A percentile compares a stretch with the other conserved stretches of the same genome.
These are phyloP conservation scores for Drosophila murphyi DNA, from an alignment of 1,140 invertebrate species.

Conservation along the genomic window DNA sequence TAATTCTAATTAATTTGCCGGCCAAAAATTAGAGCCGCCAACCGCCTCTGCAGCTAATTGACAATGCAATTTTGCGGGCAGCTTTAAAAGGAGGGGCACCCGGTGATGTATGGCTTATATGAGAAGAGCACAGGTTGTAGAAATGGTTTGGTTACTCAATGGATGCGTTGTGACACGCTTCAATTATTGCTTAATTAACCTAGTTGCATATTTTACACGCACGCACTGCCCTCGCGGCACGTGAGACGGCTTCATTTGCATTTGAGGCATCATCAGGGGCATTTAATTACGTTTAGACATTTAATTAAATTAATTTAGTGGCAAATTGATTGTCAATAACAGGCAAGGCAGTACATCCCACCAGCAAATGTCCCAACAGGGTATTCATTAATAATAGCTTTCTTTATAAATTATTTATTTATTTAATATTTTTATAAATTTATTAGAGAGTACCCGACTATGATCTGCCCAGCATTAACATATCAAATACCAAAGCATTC, in stretches of 20 bases:
- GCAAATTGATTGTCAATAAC: conserved; percentile 67
- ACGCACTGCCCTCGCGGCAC: conserved; percentile 25
- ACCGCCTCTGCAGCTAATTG: conserved; percentile 60
- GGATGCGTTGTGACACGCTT: conserved; percentile 46
- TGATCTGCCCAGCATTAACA: too few species aligned
- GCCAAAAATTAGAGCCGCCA: conserved; percentile 61
- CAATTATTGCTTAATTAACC: conserved; percentile 80
- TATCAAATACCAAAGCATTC: too few species aligned
- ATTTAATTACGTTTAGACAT: conserved; percentile 79
- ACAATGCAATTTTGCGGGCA: conserved; percentile 64
- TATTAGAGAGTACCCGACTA: too few species aligned
- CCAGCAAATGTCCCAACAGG: conserved; percentile 23
- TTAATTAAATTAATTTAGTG: conserved; percentile 80
- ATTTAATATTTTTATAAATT: neutral
- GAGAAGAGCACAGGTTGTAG: neutral
- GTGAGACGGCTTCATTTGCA: conserved; percentile 65
- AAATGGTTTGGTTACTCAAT: conserved; percentile 15
- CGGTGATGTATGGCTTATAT: neutral
- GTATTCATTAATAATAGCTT: neutral
- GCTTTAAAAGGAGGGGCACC: neutral
- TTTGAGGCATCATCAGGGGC: conserved; percentile 55
- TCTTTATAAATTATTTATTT: conserved; percentile 5
- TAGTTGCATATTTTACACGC: conserved; percentile 75
- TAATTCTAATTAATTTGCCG: conserved; percentile 76
- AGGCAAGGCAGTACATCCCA: conserved; percentile 32